Evolutionary conservation across 2,888 invertebrate genomes (phyloP), one percentile per base, ranked within the genome.

Genomic region (Serrognathus titanus): DNA sequence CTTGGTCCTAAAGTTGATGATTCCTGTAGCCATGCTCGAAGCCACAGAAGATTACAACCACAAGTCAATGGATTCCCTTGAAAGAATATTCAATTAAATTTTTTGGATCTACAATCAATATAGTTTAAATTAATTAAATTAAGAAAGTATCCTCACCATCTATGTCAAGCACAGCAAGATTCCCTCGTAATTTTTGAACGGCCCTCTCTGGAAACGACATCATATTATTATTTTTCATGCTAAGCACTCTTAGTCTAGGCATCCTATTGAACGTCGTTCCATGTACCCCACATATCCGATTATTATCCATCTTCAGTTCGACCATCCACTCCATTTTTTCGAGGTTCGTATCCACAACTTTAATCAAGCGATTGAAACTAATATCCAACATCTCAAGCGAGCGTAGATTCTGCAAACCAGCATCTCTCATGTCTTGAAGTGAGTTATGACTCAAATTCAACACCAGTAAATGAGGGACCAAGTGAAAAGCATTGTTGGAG

Each of bases 341-440:
- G 64, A 90, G 82, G 61, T 84, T 85, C n/a, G 86, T 82, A 55
- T 79, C 78, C 35, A 80, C 77, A 38, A 94, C 82, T 66, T 83
- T 83, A 16, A 83, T 81, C 20, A 94, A 78, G 59, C 83, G 85
- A 72, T 95, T 95, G 65, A 87, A 85, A 70, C 92, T 93, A 57
- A 94, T 75, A 74, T 95, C 94, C 48, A 95, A 75, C 5, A 94
- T 89, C 78, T 94, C 94, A 51, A 95, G 78, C 11, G 92, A 91
- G 43, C 85, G 82, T 58, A 94, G 78, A 63, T 85, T 86, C 40
- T 84, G 81, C 53, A 93, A 75, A 0, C 92, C 92, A 37, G 88
- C 85, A 66, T 88, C 85, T 59, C 92, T 89, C 68, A 94, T 79
- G 51, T 82, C 85, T 4, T 83, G 82, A 55, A 95, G 80, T 64